Evolutionary conservation across 1,140 invertebrate genomes (phyloP), one percentile per base, ranked within the genome.

Genomic region (Globodera rostochiensis): DNA sequence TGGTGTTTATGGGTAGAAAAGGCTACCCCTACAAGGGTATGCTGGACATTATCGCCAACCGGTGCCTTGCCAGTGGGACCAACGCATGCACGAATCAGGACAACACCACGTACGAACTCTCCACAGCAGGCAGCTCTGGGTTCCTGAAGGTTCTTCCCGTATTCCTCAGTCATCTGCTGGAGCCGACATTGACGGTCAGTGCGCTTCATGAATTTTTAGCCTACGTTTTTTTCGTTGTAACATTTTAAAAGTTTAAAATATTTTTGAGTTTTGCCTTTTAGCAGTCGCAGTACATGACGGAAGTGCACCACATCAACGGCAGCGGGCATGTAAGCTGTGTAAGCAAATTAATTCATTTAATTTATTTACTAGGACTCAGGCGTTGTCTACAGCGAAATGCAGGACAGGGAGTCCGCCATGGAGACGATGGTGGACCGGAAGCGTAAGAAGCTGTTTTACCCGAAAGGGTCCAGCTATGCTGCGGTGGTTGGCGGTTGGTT

Each of bases 361-460:
- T 53, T 53, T 53, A 9, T 53, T 53, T 53, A 7, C 1, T 53
- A 64, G 85, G 93, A 97, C 92, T 94, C 93, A 53, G 96, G 96
- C 53, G 94, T 96, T 49, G 95, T 96, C 2, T 97, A 97, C 89
- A 95, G 94, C 90, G 95, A 97, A 91, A 96, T 96, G 94, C 95
- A 96, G 89, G 93, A 93, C 36, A 73, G 86, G 13, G 88, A 89
- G 71, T 78, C 82, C 8, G 47, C 88, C 11, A 86, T 89, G 87
- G 86, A 89, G 8, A 67, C 60, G 0, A 83, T 90, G n/a, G 79
- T 89, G n/a, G 69, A 75, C 36, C 46, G 77, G 15, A 83, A 81
- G 49, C 57, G 80, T 3, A 82, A 83, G 67, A 75, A 88, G 73
- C 49, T 88, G 21, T 69, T 88, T 36, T 88, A 85, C 66, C 87